phyloP scores from a whole-genome alignment of 2,797 vertebrate species.

The Typhlichthys subterraneus region DNA sequence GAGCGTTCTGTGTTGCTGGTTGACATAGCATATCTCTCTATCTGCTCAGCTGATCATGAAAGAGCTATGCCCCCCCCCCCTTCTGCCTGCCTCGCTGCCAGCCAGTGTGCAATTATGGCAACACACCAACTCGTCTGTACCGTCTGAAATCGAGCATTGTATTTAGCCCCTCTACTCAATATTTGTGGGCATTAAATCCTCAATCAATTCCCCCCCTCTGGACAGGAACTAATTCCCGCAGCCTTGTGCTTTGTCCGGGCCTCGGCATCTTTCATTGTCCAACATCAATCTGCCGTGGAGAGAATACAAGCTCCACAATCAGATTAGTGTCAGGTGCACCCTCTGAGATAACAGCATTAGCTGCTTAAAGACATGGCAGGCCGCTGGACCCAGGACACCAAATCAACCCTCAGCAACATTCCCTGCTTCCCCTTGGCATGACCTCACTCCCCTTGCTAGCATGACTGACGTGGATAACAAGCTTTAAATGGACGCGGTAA shows the following conservation, averaged over 20 bases:
- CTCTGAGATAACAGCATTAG: constrained; percentile 60
- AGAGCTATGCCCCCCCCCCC: constrained; percentile 40
- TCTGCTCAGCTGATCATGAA: constrained; percentile 54
- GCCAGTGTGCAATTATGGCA: constrained; percentile 51
- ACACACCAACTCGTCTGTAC: constrained; percentile 38
- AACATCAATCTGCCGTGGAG: constrained; percentile 59
- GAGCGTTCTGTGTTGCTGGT: constrained; percentile 28
- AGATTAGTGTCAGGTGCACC: constrained; percentile 64
- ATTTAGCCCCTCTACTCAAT: constrained; percentile 55
- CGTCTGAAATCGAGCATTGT: constrained; percentile 25
- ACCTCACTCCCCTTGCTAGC: constrained; percentile 14
- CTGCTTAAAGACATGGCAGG: constrained; percentile 39
- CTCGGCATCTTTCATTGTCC: constrained; percentile 67
- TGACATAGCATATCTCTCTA: constrained; percentile 37
- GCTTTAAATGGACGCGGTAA: constrained; percentile 10
- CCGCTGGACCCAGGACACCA: constrained; percentile 30
- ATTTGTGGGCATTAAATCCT: constrained; percentile 67
- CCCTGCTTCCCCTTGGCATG: constrained; percentile 13
- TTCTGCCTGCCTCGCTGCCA: constrained; percentile 43
- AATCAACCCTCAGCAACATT: constrained; percentile 23
- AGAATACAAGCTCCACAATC: constrained; percentile 66
- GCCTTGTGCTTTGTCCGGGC: constrained; percentile 60
- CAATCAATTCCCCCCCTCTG: constrained; percentile 66
- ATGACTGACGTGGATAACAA: constrained; percentile 13
- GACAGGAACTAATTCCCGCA: constrained; percentile 64